Percentiles rank a stretch among this genome's conserved stretches.
Evolutionary conservation across 1,140 invertebrate species (phyloP).

Genomic region (Probaryconus sp.): DNA sequence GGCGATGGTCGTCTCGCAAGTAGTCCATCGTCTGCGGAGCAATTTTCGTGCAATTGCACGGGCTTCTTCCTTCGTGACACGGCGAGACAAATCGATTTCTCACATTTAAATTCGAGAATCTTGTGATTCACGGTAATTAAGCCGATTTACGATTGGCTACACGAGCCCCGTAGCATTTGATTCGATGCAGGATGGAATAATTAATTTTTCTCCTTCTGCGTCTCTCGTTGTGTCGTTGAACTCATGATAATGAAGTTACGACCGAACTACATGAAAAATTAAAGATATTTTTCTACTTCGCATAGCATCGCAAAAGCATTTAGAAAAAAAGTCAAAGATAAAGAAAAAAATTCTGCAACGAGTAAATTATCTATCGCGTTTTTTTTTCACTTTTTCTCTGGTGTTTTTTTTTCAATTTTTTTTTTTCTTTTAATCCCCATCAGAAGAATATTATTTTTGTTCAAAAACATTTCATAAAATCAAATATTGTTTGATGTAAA

Average conservation of each 20-base stretch:
- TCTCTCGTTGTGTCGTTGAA: constrained; percentile 44
- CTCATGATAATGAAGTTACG: constrained; percentile 32
- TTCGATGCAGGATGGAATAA: constrained; percentile 43
- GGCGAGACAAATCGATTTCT: constrained; percentile 45
- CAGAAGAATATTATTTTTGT: no score
- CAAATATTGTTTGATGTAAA: no score
- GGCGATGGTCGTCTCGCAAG: no score
- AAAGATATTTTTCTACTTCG: constrained; percentile 26
- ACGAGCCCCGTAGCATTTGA: constrained; percentile 19
- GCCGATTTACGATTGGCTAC: constrained; percentile 44
- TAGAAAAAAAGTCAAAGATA: no score
- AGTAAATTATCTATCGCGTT: no score
- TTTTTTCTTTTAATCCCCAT: no score
- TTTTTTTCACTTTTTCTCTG: no score
- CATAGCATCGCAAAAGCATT: no score
- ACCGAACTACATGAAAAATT: constrained; percentile 36
- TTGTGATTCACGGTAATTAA: constrained; percentile 56
- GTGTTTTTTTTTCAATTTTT: no score
- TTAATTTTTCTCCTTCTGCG: constrained; percentile 50
- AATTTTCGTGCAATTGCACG: constrained; percentile 25
- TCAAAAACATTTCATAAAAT: no score
- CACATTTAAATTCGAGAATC: constrained; percentile 47
- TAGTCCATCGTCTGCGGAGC: no score
- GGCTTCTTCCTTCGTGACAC: constrained; percentile 23
- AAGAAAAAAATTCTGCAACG: no score